A percentile compares a stretch with the other conserved stretches of the same genome.
Conservation (phyloP, 2,797 vertebrate species). For the Argya squamiceps region DNA sequence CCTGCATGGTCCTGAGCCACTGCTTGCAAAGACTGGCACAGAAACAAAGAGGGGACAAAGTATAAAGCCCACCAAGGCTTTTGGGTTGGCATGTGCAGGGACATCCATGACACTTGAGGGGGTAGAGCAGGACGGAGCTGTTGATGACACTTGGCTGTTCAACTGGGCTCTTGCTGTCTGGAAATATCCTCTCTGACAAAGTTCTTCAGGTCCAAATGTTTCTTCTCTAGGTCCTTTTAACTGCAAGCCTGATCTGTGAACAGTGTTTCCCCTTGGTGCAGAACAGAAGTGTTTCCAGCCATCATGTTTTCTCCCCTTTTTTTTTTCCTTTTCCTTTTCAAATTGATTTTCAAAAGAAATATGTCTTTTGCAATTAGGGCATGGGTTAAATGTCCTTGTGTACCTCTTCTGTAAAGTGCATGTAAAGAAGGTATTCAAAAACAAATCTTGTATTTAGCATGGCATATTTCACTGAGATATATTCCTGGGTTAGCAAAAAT, state of each 20-base stretch:
- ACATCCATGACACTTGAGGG: background rate
- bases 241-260: background rate
- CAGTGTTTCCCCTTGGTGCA: background rate
- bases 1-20: rapidly evolving
- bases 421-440: background rate
- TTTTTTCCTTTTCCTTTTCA: background rate
- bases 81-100: background rate
- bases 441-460: background rate
- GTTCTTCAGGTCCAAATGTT: background rate
- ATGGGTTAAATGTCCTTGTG: background rate
- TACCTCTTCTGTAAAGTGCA: background rate
- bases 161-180: background rate
- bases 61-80: background rate
- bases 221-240: background rate
- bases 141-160: rapidly evolving
- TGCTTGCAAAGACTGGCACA: background rate
- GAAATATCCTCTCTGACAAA: background rate
- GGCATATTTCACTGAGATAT: background rate
- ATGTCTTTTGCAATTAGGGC: rapidly evolving
- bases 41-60: background rate
- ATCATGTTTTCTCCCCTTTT: background rate
- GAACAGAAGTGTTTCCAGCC: background rate
- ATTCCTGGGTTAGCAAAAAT: background rate
- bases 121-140: background rate
- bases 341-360: background rate